Conservation (phyloP, 2,797 vertebrate species). For the Distichodus sexfasciatus region DNA sequence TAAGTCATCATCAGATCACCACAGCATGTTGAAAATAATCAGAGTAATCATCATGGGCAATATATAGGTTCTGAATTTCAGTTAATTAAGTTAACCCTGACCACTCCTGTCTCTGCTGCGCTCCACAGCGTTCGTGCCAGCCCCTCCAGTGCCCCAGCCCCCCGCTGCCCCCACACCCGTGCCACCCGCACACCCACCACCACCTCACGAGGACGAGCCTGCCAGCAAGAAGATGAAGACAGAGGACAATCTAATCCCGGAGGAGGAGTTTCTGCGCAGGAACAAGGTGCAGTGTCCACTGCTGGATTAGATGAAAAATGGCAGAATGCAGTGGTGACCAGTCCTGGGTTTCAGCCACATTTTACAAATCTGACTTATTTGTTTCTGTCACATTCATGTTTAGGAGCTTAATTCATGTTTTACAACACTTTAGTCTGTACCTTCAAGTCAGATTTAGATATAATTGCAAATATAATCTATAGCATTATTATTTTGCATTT, state of each 20-base stretch:
- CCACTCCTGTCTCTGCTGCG: not conserved
- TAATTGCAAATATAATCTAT: no score
- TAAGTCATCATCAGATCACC: slow-evolving; percentile 65
- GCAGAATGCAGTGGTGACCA: no score
- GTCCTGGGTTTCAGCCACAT: no score
- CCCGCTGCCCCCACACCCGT: slow-evolving; percentile 77
- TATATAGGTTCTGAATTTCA: no score
- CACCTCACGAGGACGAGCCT: slow-evolving; percentile 92
- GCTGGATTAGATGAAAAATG: not conserved
- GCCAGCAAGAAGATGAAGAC: slow-evolving; percentile 95
- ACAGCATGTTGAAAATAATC: no score
- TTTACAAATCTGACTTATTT: no score
- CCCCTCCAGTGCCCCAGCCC: slow-evolving; percentile 86
- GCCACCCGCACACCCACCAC: slow-evolving; percentile 86
- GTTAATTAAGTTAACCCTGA: no score
- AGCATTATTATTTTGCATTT: not conserved
- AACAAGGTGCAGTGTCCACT: slow-evolving; percentile 79
- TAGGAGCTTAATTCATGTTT: no score
- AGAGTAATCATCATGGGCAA: no score
- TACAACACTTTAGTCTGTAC: no score
- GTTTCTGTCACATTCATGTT: no score
- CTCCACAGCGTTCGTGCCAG: slow-evolving; percentile 87
- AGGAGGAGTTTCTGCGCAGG: slow-evolving; percentile 94
- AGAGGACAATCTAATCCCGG: slow-evolving; percentile 93
- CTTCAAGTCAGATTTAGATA: no score